Evolutionary conservation across 2,888 invertebrate species (phyloP), one percentile per base, ranked within the genome.

Genomic region (Emmelina monodactyla): DNA sequence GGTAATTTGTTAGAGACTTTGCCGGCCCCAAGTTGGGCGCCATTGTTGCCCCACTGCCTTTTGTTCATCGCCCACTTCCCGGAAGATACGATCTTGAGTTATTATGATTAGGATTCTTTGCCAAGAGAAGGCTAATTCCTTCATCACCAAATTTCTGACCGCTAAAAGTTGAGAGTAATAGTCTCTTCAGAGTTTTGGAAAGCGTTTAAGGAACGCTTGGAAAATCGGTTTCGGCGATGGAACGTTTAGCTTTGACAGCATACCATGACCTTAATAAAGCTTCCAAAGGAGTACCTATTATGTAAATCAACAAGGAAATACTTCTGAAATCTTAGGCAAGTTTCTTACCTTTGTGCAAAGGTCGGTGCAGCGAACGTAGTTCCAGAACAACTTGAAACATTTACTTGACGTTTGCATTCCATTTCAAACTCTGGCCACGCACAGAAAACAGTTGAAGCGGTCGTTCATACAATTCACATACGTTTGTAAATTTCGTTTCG

Each of bases 71-170:
- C 68, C 65, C 64, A 63, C 67, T 58, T 61, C 53, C 57, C 49
- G 58, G 59, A 11, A 12, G 78, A 79, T 79, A 78, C 53, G 60
- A 78, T 79, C 78, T 75, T 75, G 79, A 79, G 62, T 78, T 79
- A 78, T 78, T 75, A 70, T 78, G 76, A 79, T 79, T 78, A 75
- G 78, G 69, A 79, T 76, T 76, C 78, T 75, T 78, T 68, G 70
- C 66, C 62, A 65, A 73, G 69, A 72, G 72, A 72, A 69, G 70
- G 66, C 70, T 75, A 72, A 78, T 73, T 71, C 62, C 60, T 57
- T 62, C 63, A 70, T 73, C 69, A 72, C 68, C n/a, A 63, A 66
- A 61, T 66, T 69, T 58, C 55, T n/a, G n/a, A n/a, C n/a, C n/a
- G n/a, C n/a, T n/a, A n/a, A n/a, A n/a, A n/a, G n/a, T n/a, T n/a